A percentile compares a stretch with the other conserved stretches of the same genome.
Evolutionary conservation across 64 coral and sea anemone genomes (phyloP).

Genomic region (Montipora efflorescens): DNA sequence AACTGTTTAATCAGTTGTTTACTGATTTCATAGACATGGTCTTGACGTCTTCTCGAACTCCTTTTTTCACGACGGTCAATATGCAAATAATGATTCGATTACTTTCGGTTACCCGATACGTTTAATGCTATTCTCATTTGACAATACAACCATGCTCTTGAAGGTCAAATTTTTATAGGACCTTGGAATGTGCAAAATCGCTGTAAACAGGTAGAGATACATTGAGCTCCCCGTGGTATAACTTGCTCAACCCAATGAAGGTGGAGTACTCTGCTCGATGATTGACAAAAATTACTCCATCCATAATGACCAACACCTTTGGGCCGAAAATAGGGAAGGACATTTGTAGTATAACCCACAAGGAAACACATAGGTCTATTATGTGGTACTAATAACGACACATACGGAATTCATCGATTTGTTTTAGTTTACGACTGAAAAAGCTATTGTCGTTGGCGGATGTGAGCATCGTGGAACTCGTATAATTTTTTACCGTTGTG

Average conservation of each 20-base stretch:
- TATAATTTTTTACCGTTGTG: slow-evolving; percentile 20
- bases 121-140: too few species aligned
- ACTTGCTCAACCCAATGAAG: too few species aligned
- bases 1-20: slow-evolving; percentile 1
- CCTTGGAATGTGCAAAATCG: too few species aligned
- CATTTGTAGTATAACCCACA: not conserved
- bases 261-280: too few species aligned
- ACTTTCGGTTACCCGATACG: not conserved
- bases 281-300: too few species aligned
- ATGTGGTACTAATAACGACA: not conserved
- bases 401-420: slow-evolving; percentile 32
- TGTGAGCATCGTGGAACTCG: not conserved
- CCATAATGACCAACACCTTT: too few species aligned
- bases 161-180: slow-evolving; percentile 1
- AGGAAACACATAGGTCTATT: not conserved
- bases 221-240: too few species aligned
- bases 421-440: not conserved
- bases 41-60: not conserved
- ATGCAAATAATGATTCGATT: not conserved
- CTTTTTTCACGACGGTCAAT: not conserved
- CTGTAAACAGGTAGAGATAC: too few species aligned
- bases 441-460: slow-evolving; percentile 1
- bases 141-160: not conserved
- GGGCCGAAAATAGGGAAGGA: not conserved
- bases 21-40: not conserved